Evolutionary conservation across 2,113 vertebrate genomes (phyloP).

Genomic region (Odontesthes bonariensis): DNA sequence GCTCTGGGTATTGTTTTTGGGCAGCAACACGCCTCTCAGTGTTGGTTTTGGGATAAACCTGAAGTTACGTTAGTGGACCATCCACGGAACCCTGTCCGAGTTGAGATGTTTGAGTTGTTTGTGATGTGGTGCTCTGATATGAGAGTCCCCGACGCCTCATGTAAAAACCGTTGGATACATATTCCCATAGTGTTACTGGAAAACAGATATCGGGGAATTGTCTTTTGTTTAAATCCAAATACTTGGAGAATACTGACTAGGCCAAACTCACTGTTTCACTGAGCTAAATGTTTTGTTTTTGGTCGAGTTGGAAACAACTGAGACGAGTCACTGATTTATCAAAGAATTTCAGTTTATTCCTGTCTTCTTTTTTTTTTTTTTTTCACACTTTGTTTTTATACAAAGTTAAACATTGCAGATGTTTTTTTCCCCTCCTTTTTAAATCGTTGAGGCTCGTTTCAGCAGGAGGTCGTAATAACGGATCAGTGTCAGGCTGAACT

Average conservation of each 20-base stretch:
- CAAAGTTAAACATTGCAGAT: background rate
- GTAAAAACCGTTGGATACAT: background rate
- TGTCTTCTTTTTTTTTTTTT: background rate
- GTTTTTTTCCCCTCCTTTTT: background rate
- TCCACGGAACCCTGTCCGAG: background rate
- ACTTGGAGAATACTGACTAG: background rate
- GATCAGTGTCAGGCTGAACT: background rate
- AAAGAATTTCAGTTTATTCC: background rate
- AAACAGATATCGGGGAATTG: background rate
- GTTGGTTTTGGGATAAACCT: background rate
- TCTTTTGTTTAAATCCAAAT: slow-evolving; percentile 15
- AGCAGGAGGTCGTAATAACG: background rate
- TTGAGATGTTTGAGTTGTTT: slow-evolving; percentile 11
- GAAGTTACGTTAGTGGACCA: background rate
- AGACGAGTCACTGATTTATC: background rate
- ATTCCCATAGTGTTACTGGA: slow-evolving; percentile 14
- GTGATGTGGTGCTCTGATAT: background rate
- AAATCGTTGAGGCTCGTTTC: background rate
- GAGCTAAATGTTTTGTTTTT: slow-evolving; percentile 13
- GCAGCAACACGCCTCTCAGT: slow-evolving; percentile 18
- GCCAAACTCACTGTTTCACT: slow-evolving; percentile 20
- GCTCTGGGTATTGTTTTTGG: slow-evolving; percentile 2
- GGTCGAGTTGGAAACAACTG: background rate
- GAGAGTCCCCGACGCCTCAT: background rate
- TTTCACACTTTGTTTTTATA: background rate